Evolutionary conservation across 2,113 vertebrate species (phyloP), one percentile per base, ranked within the genome.

Genomic region (Ellobius talpinus): DNA sequence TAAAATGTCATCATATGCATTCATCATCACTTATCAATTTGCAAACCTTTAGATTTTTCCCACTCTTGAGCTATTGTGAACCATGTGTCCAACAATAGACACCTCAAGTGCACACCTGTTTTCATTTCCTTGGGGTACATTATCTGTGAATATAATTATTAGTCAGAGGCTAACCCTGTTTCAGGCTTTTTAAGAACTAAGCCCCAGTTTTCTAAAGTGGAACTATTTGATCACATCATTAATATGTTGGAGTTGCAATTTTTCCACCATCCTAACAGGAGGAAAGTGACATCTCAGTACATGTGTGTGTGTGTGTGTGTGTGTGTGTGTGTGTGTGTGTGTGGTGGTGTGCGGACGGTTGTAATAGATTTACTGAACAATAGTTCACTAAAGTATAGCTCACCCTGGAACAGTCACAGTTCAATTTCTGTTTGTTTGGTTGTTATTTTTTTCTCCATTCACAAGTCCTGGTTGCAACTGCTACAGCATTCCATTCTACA

Each of bases 101-200:
- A 31, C 68, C 63, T 93, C 82, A 11, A 39, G 82, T 84, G 63
- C 8, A 16, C 74, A 77, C 13, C 47, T 50, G 6, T 8, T 47
- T 77, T 77, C 95, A 77, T 29, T 47, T 77, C 93, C 93, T 66
- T 77, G 70, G 10, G n/a, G 17, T 50, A 29, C 36, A 84, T 50
- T 21, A 70, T 70, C 68, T 70, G 68, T 42, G 68, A 76, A 47
- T 86, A 24, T 17, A 96, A 63, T 76, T 74, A 8, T 47, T 78
- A 68, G 58, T n/a, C 84, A 42, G 52, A 78, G 23, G 42, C 17
- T 77, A 93, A 68, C 13, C 58, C 13, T 79, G 63, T 52, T 93
- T 93, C 93, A 87, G 45, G 14, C 47, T 87, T 87, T 87, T 81
- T 61, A 87, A 52, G 45, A 93, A 58, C 58, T 11, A 74, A 39